Base-by-base conservation (phyloP, 2,113 vertebrate genomes). In the Zeus faber region DNA sequence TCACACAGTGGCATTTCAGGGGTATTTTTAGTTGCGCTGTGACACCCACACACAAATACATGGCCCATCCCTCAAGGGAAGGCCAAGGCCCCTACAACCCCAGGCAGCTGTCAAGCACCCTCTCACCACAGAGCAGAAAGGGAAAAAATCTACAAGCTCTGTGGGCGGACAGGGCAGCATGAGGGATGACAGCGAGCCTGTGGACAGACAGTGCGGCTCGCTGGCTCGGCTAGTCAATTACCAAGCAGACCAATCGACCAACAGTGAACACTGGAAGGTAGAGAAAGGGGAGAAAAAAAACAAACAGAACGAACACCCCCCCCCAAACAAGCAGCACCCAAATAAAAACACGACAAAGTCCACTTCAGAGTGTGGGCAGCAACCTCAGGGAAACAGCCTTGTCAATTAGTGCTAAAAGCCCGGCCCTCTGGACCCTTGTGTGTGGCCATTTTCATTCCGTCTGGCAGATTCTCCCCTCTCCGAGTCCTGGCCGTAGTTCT, bases 1-100 rank as follows among this genome's bases (percentile, higher is more conserved):
- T 25, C 29, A 20, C 25, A 40, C 68, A 45, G 45, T 46, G 49
- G 20, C 50, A 25, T 61, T 13, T 37, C 43, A 0, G 11, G 51
- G 44, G 70, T 85, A 86, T 87, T 87, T 87, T 84, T 84, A 77
- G 79, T 3, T 0, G n/a, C n/a, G n/a, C n/a, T n/a, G n/a, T n/a
- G n/a, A n/a, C n/a, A n/a, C n/a, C 17, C 44, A 31, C 29, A 6
- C 29, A 6, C 29, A 31, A 6, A 6, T 8, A 8, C 2, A 14
- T 25, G 40, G 49, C 14, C 31, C 41, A 59, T 65, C 63, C 61
- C 50, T 16, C 10, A 20, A 49, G 57, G 52, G 54, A 64, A 65
- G 23, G 40, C 60, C 16, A 31, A 2, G 10, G 45, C 68, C 63
- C 43, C 55, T 54, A 65, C 56, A 75, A 82, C 77, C 58, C 50